Conservation (phyloP, 2,797 vertebrate genomes). For the Danio kyathit region DNA sequence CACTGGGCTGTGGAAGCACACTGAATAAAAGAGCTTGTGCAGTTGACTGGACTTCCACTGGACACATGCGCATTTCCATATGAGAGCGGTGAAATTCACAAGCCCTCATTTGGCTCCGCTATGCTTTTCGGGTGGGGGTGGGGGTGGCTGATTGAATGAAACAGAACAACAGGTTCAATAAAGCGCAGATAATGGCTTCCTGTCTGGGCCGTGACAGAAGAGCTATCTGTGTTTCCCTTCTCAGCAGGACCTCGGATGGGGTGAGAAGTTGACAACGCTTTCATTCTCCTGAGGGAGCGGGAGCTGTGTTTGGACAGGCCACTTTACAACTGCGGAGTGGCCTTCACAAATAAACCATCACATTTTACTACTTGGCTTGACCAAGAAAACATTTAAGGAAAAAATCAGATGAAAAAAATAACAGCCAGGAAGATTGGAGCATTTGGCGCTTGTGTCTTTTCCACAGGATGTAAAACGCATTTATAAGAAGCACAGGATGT, state of each 20-base stretch:
- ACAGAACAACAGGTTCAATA: constrained; percentile 64
- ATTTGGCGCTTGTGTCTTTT: constrained; percentile 33
- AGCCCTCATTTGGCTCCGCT: constrained; percentile 47
- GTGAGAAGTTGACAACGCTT: constrained; percentile 46
- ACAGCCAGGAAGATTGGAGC: constrained; percentile 42
- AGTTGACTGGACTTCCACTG: constrained; percentile 43
- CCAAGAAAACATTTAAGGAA: constrained; percentile 56
- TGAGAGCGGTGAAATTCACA: constrained; percentile 45
- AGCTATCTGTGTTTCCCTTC: constrained; percentile 49
- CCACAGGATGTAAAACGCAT: constrained; percentile 24
- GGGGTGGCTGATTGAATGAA: constrained; percentile 46
- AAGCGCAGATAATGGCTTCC: constrained; percentile 62
- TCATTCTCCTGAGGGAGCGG: constrained; percentile 44
- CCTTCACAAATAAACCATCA: constrained; percentile 58
- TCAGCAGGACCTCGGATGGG: constrained; percentile 45
- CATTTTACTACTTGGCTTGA: constrained; percentile 57
- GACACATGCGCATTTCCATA: constrained; percentile 53
- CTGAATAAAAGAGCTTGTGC: constrained; percentile 29
- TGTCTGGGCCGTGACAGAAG: constrained; percentile 56
- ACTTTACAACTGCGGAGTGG: constrained; percentile 55
- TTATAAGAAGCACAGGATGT: constrained; percentile 26
- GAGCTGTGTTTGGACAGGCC: constrained; percentile 57
- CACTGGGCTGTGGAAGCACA: constrained; percentile 34
- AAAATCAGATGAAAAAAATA: constrained; percentile 60
- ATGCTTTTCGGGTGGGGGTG: constrained; percentile 20